Conservation (phyloP, 2,888 invertebrate species). For the Agrochola lychnidis region DNA sequence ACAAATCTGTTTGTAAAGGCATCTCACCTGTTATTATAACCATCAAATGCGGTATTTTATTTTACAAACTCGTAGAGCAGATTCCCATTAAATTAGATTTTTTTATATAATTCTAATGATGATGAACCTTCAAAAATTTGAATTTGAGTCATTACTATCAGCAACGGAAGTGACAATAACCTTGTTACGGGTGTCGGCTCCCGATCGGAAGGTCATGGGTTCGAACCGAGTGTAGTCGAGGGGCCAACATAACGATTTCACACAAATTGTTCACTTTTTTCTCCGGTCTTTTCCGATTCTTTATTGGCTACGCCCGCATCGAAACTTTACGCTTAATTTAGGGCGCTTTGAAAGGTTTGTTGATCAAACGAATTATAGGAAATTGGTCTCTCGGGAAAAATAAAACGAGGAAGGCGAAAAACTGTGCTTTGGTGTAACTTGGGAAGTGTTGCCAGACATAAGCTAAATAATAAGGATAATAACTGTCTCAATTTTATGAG, state of each 20-base stretch:
- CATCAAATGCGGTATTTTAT: background rate
- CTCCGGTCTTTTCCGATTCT: conserved; percentile 12
- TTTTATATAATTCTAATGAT: background rate
- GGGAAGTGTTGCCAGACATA: background rate
- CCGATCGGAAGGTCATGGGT: conserved; percentile 53
- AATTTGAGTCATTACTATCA: conserved; percentile 27
- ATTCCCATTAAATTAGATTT: background rate
- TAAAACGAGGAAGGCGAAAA: background rate
- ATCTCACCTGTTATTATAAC: background rate
- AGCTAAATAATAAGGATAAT: too few relatives aligned
- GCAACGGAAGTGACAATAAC: conserved; percentile 63
- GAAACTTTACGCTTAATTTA: conserved; percentile 44
- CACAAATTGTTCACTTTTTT: conserved; percentile 32
- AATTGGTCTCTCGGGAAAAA: conserved; percentile 10
- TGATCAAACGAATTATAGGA: conserved; percentile 35
- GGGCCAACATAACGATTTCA: conserved; percentile 42
- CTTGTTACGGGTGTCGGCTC: conserved; percentile 55
- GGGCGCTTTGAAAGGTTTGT: conserved; percentile 32
- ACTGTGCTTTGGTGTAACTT: background rate
- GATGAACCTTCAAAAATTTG: conserved; percentile 27
- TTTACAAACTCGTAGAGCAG: background rate
- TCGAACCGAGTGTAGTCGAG: conserved; percentile 35
- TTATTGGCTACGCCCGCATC: conserved; percentile 45
- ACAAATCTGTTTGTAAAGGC: background rate
- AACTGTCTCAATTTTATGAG: background rate